A percentile compares a stretch with the other conserved stretches of the same genome.
These are phyloP conservation scores for Saccostrea echinata DNA, from an alignment of 1,140 invertebrate species.

Conservation along the genomic window DNA sequence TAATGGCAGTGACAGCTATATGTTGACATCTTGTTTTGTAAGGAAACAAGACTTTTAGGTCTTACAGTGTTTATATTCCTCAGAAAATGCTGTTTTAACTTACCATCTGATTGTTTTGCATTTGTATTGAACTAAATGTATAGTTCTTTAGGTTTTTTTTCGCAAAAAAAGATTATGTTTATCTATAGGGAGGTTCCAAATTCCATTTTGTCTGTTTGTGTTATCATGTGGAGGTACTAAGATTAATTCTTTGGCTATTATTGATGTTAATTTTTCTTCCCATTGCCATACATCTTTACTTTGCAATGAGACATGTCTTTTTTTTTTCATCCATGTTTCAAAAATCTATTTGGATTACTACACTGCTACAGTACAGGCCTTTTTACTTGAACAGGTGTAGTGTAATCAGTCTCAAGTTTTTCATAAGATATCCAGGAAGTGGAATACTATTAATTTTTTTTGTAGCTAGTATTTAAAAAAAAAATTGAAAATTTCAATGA, in stretches of 20 bases:
- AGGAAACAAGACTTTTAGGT: not conserved
- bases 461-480: no score
- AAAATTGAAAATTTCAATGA: no score
- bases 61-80: not conserved
- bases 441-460: no score
- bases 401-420: no score
- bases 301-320: no score
- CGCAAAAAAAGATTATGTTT: not conserved
- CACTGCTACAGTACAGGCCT: no score
- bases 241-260: not conserved
- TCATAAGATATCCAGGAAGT: no score
- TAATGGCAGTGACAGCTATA: not conserved
- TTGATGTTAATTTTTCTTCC: not conserved
- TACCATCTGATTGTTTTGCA: not conserved
- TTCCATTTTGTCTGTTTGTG: not conserved
- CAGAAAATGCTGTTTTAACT: not conserved
- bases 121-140: not conserved
- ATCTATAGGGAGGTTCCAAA: not conserved
- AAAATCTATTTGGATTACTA: no score
- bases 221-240: not conserved
- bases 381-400: no score
- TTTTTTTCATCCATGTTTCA: no score
- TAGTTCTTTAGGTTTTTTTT: not conserved
- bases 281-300: no score
- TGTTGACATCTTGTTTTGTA: not conserved